Conservation (phyloP, 2,113 vertebrate genomes). For the Dendropsophus ebraccatus region DNA sequence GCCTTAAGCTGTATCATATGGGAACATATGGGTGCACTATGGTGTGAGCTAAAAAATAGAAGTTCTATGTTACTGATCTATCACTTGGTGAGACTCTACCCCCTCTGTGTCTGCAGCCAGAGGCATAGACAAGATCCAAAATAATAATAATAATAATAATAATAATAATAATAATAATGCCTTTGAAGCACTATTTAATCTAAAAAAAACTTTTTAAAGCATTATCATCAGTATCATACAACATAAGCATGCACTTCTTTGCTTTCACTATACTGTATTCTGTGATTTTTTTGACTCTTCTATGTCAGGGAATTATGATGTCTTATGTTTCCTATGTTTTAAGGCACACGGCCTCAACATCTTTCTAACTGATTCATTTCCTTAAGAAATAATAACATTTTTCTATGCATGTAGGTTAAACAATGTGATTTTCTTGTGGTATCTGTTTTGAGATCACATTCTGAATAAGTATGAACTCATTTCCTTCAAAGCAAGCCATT, state of each 20-base stretch:
- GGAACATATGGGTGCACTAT: too few relatives aligned
- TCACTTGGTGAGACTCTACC: too few relatives aligned
- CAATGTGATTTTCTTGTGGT: conserved; percentile 84
- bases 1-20: too few relatives aligned
- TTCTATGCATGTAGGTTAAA: conserved; percentile 75
- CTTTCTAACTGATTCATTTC: conserved; percentile 79
- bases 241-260: neutral
- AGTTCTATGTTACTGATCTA: too few relatives aligned
- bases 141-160: too few relatives aligned
- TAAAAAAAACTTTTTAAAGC: too few relatives aligned
- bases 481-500: conserved; percentile 80
- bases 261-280: conserved; percentile 62
- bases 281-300: conserved; percentile 64
- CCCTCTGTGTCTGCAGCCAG: too few relatives aligned
- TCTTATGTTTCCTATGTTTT: conserved; percentile 69
- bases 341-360: conserved; percentile 70
- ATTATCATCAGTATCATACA: neutral
- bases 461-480: conserved; percentile 88
- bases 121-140: too few relatives aligned
- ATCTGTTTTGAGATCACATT: conserved; percentile 86
- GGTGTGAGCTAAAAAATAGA: too few relatives aligned
- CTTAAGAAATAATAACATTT: conserved; percentile 78
- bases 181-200: too few relatives aligned
- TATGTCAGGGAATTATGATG: conserved; percentile 61
- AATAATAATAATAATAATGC: too few relatives aligned